These are phyloP conservation scores for Abramis brama DNA, from an alignment of 2,113 vertebrate genomes.

Conservation along the genomic window DNA sequence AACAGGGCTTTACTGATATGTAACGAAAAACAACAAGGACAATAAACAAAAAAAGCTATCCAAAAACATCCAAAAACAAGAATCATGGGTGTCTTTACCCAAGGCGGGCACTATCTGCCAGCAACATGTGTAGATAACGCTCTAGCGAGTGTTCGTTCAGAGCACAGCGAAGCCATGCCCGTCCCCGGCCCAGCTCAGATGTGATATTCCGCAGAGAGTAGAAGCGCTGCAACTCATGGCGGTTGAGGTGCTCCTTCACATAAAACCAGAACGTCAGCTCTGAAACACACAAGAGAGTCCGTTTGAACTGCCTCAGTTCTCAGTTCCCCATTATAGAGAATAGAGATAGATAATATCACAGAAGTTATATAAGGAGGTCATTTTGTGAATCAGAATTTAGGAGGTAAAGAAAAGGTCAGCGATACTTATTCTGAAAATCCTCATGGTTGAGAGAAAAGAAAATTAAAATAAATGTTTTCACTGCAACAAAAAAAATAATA, in stretches of 20 bases:
- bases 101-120: constrained; percentile 86
- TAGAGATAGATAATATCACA: not conserved
- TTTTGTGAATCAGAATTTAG: not conserved
- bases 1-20: not conserved
- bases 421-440: not conserved
- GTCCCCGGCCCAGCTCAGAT: constrained; percentile 87
- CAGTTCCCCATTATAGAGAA: not conserved
- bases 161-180: constrained; percentile 95
- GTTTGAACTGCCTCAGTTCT: not conserved
- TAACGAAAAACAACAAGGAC: not conserved
- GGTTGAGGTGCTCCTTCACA: constrained; percentile 93
- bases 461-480: too few relatives aligned
- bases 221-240: constrained; percentile 93
- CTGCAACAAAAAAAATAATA: too few relatives aligned
- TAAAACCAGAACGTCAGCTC: constrained; percentile 92
- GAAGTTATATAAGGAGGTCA: not conserved
- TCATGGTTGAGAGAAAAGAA: too few relatives aligned
- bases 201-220: constrained; percentile 86
- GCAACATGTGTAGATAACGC: constrained; percentile 89
- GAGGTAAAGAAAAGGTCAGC: not conserved
- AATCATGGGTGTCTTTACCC: constrained; percentile 73
- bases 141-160: constrained; percentile 97
- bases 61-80: not conserved
- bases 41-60: not conserved
- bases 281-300: constrained; percentile 20